Evolutionary conservation across 2,888 invertebrate genomes (phyloP).

Genomic region (Hydrotaea cyrtoneurina): DNA sequence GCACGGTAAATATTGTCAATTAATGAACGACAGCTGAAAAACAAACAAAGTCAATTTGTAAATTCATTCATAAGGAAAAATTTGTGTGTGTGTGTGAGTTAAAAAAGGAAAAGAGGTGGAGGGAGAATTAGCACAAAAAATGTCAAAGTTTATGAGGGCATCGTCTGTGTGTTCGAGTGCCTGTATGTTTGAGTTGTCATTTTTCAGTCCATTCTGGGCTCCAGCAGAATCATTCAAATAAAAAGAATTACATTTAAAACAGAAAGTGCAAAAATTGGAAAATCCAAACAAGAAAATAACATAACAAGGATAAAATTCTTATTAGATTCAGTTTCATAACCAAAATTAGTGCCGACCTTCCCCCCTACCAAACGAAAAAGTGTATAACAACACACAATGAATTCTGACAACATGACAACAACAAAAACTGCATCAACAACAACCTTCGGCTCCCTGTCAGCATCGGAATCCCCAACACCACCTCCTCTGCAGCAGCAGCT

Average conservation of each 20-base stretch:
- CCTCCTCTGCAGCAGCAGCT: constrained; percentile 41
- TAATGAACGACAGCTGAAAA: neutral
- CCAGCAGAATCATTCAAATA: constrained; percentile 20
- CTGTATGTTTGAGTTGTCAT: constrained; percentile 1
- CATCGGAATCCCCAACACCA: neutral
- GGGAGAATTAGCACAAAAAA: constrained; percentile 27
- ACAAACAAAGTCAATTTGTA: constrained; percentile 50
- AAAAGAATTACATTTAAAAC: neutral
- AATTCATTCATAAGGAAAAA: constrained; percentile 36
- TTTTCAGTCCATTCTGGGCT: neutral
- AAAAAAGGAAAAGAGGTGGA: neutral
- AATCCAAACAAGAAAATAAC: neutral
- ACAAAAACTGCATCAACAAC: constrained; percentile 36
- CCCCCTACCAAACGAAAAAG: constrained; percentile 41
- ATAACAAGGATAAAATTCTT: neutral
- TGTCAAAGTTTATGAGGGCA: constrained; percentile 43
- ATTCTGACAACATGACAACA: constrained; percentile 43
- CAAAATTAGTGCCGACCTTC: neutral
- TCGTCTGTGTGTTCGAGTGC: neutral
- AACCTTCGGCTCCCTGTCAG: constrained; percentile 40
- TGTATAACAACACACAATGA: constrained; percentile 61
- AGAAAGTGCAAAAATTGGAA: neutral
- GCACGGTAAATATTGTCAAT: constrained; percentile 12
- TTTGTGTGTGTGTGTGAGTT: neutral
- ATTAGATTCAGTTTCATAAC: constrained; percentile 15